Evolutionary conservation across 2,888 invertebrate genomes (phyloP), one percentile per base, ranked within the genome.

Genomic region (Geotrupes spiniger): DNA sequence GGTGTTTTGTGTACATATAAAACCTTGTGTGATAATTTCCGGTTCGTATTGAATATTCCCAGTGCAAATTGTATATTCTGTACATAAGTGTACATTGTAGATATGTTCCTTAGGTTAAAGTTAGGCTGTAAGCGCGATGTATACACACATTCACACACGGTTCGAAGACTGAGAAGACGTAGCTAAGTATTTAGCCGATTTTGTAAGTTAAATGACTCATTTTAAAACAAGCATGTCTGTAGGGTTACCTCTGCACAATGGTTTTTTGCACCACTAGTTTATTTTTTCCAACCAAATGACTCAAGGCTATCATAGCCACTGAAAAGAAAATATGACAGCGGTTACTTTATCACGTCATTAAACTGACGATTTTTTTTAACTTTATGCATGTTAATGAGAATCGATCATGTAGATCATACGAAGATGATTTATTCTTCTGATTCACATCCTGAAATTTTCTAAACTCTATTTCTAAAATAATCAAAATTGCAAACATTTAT

Each of bases 141-240:
- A 71, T 66, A 68, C 68, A 21, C 21, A 21, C 21, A 21, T 6
- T 21, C 21, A 21, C 21, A 21, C 21, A 68, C 63, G 67, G 66
- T 68, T 61, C 65, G 62, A 69, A 68, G 68, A 68, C 68, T 69
- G 69, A 71, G 46, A 57, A 56, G 51, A 54, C 44, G 52, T 56
- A 51, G 53, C 53, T 58, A 57, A 52, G 39, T 53, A 43, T 49
- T 53, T 49, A 53, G 37, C 36, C 31, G 42, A 61, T 61, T 62
- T 65, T 59, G 63, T 62, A 57, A 59, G 56, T 61, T 60, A 54
- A 56, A 45, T n/a, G n/a, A n/a, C 36, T 42, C 46, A 43, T 50
- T 14, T 26, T 39, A 38, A 31, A 39, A 27, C 46, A 10, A 46
- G 46, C 46, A 46, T 46, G 46, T 26, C 41, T 4, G 21, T 21